These are phyloP conservation scores for Labeo catla DNA, from an alignment of 2,113 vertebrate species.

Conservation along the genomic window DNA sequence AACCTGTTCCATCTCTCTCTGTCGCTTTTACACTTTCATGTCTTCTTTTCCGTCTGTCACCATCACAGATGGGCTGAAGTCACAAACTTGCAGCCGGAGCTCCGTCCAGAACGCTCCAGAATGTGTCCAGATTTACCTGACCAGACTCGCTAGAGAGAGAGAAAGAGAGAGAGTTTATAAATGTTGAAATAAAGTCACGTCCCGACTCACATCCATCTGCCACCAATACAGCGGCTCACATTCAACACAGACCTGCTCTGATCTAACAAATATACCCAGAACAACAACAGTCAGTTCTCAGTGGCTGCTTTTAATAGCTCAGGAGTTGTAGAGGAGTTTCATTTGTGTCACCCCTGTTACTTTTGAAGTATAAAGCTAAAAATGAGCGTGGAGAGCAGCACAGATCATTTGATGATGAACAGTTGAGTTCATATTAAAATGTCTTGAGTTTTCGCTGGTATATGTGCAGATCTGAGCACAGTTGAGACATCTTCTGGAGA, in stretches of 20 bases:
- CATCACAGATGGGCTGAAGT: slow-evolving; percentile 94
- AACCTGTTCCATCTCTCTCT: slow-evolving; percentile 40
- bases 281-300: not conserved
- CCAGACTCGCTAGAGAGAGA: slow-evolving; percentile 69
- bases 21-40: slow-evolving; percentile 4
- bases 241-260: slow-evolving; percentile 16
- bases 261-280: not conserved
- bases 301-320: not conserved
- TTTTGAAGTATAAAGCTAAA: not conserved
- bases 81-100: slow-evolving; percentile 93
- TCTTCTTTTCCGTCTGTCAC: slow-evolving; percentile 76
- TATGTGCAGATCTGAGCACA: no score
- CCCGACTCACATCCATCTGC: slow-evolving; percentile 6
- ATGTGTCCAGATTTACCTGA: slow-evolving; percentile 97
- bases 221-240: slow-evolving; percentile 38
- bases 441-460: not conserved
- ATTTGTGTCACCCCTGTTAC: not conserved
- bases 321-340: not conserved
- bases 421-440: not conserved
- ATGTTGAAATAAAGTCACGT: slow-evolving; percentile 85
- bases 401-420: not conserved
- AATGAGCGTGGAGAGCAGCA: not conserved
- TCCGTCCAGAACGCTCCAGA: slow-evolving; percentile 85
- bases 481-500: not conserved
- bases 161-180: slow-evolving; percentile 57